Evolutionary conservation across 1,140 invertebrate genomes (phyloP), one percentile per base, ranked within the genome.

Genomic region (Limonius californicus): DNA sequence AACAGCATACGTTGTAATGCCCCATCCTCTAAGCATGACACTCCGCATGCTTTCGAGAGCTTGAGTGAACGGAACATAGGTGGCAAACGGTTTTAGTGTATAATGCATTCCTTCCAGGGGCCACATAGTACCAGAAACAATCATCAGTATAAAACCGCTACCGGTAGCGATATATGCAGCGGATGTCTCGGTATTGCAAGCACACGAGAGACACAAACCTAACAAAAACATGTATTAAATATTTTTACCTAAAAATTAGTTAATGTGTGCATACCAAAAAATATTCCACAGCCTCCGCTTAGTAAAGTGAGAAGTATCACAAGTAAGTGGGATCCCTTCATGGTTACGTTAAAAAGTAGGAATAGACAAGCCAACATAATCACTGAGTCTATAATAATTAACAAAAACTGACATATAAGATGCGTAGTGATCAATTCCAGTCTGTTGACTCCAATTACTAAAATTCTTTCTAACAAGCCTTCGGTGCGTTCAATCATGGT

Each of bases 401-500:
- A 87, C 0, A 90, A 77, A 74, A 96, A 92, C 74, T 97, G 93
- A 0, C 93, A 91, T 1, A 90, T 80, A 1, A 94, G 87, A 76
- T 94, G 91, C 9, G 88, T 89, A 39, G 92, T 84, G 21, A 95
- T 81, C 43, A 94, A 86, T 78, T 95, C 91, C 1, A 82, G 76
- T 1, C 84, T 82, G 61, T 67, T 76, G 6, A 77, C 85, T 74
- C 90, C 91, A 27, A 90, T 90, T 0, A 96, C 92, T 47, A 94
- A 81, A 54, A 89, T 90, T 64, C 94, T 82, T 73, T 97, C 93
- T 50, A 95, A 72, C 62, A 94, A 85, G n/a, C 94, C 93, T 75
- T 95, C 92, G 65, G 92, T 94, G 65, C 91, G 84, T 74, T 98
- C 95, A 60, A 95, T n/a, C n/a, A n/a, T n/a, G n/a, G n/a, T n/a